A percentile compares a stretch with the other conserved stretches of the same genome.
Evolutionary conservation across 1,140 invertebrate species (phyloP).

Genomic region (Drosophila funebris): DNA sequence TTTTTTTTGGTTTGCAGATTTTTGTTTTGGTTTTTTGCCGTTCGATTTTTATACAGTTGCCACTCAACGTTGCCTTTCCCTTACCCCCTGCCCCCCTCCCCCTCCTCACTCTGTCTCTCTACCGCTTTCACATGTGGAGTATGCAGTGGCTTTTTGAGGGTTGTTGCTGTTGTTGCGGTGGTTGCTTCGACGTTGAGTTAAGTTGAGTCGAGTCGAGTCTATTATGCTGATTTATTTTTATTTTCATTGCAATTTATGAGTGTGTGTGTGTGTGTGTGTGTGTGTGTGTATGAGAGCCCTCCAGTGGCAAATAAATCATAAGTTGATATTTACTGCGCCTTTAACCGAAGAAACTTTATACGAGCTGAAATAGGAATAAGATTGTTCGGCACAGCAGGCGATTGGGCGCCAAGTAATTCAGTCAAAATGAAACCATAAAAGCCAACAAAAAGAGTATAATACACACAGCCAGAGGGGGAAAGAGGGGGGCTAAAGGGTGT

Average conservation of each 20-base stretch:
- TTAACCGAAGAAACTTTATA: constrained; percentile 13
- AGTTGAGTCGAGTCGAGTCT: constrained; percentile 57
- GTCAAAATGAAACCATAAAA: constrained; percentile 47
- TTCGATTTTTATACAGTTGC: constrained; percentile 59
- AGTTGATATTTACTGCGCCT: constrained; percentile 35
- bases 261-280: neutral
- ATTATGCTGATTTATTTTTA: constrained; percentile 80
- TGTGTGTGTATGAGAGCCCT: constrained; percentile 14
- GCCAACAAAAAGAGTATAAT: neutral
- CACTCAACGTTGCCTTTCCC: neutral
- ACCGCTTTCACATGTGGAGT: constrained; percentile 21
- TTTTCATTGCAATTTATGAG: constrained; percentile 77
- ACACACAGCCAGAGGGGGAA: neutral
- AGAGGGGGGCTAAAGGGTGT: neutral
- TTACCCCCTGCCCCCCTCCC: neutral
- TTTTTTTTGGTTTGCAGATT: constrained; percentile 24
- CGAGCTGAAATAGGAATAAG: neutral
- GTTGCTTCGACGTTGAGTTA: constrained; percentile 40
- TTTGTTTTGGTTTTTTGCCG: constrained; percentile 35
- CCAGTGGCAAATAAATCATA: constrained; percentile 66
- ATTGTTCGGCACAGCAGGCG: constrained; percentile 29
- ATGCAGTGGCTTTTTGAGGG: constrained; percentile 42
- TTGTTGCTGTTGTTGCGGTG: constrained; percentile 52
- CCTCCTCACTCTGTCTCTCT: neutral
- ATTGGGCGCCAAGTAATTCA: constrained; percentile 55